These are phyloP conservation scores for Sternarchorhynchus goeldii DNA, from an alignment of 2,797 vertebrate species.

Conservation along the genomic window DNA sequence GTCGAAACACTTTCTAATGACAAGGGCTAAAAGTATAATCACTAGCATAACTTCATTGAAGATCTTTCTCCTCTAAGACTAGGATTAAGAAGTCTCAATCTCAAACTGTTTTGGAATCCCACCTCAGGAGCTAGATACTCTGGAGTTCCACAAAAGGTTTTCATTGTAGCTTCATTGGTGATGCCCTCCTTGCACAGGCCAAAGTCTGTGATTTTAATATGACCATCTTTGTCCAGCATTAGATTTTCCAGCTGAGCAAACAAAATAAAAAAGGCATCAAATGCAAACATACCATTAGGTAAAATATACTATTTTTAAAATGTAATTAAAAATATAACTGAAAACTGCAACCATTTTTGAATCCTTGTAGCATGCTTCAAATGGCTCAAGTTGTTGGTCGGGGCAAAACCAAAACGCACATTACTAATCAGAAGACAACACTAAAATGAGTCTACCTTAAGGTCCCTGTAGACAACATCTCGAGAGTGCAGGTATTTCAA, in stretches of 20 bases:
- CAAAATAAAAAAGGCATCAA: not conserved
- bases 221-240: slow-evolving; percentile 94
- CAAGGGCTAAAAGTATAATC: too few species aligned
- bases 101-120: not conserved
- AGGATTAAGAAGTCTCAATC: too few species aligned
- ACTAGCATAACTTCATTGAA: too few species aligned
- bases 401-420: not conserved
- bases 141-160: slow-evolving; percentile 93
- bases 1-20: too few species aligned
- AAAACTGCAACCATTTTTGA: too few species aligned
- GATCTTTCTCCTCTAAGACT: too few species aligned
- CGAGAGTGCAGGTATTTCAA: slow-evolving; percentile 92
- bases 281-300: not conserved
- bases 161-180: slow-evolving; percentile 93
- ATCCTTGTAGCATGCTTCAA: too few species aligned
- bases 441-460: slow-evolving; percentile 79
- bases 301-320: not conserved
- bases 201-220: slow-evolving; percentile 96
- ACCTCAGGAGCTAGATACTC: slow-evolving; percentile 96
- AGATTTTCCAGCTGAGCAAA: slow-evolving; percentile 89
- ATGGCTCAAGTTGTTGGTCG: not conserved
- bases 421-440: not conserved
- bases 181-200: slow-evolving; percentile 97
- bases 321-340: not conserved
- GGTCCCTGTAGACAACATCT: slow-evolving; percentile 93